A percentile compares a stretch with the other conserved stretches of the same genome.
Conservation (phyloP, 2,113 vertebrate species). For the Alexandromys fortis region DNA sequence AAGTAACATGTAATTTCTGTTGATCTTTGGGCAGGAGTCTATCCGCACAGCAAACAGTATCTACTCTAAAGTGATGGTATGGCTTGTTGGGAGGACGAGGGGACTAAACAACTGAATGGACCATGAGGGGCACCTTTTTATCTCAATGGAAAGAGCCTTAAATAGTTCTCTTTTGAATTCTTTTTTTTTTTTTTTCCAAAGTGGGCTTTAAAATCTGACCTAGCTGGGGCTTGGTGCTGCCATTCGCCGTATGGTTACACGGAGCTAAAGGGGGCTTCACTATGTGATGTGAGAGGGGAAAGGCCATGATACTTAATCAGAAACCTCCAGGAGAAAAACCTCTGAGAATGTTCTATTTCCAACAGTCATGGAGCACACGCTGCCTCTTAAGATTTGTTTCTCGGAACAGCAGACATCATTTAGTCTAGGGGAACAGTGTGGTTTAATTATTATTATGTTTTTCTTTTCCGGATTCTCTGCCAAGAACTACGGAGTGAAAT, state of each 20-base stretch:
- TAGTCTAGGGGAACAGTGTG: slow-evolving; percentile 54
- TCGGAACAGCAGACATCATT: slow-evolving; percentile 64
- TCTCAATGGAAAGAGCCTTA: neutral
- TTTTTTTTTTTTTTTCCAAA: slow-evolving; percentile 18
- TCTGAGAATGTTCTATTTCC: slow-evolving; percentile 53
- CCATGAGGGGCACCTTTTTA: neutral
- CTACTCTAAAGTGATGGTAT: neutral
- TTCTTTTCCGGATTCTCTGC: slow-evolving; percentile 69
- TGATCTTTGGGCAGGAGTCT: slow-evolving; percentile 28
- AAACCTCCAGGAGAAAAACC: neutral
- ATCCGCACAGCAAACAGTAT: slow-evolving; percentile 50
- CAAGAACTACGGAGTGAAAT: slow-evolving; percentile 73
- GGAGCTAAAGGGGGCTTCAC: neutral
- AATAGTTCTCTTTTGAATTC: slow-evolving; percentile 6
- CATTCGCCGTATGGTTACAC: neutral
- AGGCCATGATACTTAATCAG: slow-evolving; percentile 5
- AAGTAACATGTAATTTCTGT: slow-evolving; percentile 6
- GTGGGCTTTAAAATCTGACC: neutral
- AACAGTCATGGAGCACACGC: slow-evolving; percentile 8
- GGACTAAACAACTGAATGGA: neutral
- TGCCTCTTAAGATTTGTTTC: slow-evolving; percentile 66
- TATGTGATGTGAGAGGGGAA: neutral
- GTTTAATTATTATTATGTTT: slow-evolving; percentile 44
- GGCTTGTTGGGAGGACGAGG: neutral
- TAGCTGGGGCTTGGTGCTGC: neutral